Conservation (phyloP, 2,113 vertebrate species). For the Sturnus vulgaris region DNA sequence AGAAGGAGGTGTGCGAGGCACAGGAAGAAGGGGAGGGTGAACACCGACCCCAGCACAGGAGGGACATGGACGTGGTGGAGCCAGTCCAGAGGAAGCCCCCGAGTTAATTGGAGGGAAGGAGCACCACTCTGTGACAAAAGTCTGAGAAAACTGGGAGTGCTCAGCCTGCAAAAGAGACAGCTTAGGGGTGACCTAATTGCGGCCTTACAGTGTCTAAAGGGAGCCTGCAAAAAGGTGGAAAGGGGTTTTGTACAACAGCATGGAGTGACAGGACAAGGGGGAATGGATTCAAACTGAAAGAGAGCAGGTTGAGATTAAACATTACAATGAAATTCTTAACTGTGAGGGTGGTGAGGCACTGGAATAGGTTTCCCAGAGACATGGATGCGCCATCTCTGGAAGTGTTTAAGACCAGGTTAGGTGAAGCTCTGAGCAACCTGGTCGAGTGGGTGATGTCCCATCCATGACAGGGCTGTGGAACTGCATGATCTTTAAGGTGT, state of each 20-base stretch:
- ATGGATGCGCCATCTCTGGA: not conserved
- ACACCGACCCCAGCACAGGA: not conserved
- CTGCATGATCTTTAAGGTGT: not conserved
- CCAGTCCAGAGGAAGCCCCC: not conserved
- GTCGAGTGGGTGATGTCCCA: too few relatives aligned
- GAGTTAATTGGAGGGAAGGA: not conserved
- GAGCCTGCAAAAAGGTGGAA: not conserved
- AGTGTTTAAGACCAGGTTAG: not conserved
- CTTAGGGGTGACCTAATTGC: too few relatives aligned
- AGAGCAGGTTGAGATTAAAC: not conserved
- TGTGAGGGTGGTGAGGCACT: not conserved
- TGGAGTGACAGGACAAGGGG: too few relatives aligned
- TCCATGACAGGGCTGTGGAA: rapidly evolving
- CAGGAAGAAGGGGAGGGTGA: not conserved
- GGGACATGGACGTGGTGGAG: not conserved
- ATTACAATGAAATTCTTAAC: not conserved
- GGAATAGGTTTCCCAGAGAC: not conserved
- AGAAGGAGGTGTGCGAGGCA: too few relatives aligned
- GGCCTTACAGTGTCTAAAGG: not conserved
- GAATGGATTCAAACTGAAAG: not conserved
- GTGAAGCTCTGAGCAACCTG: not conserved
- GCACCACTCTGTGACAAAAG: rapidly evolving
- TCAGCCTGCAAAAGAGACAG: not conserved
- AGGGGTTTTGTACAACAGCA: too few relatives aligned
- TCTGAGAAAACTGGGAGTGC: too few relatives aligned